A percentile compares a stretch with the other conserved stretches of the same genome.
phyloP scores from a whole-genome alignment of 2,797 vertebrate genomes.

The Myotis findleyi region DNA sequence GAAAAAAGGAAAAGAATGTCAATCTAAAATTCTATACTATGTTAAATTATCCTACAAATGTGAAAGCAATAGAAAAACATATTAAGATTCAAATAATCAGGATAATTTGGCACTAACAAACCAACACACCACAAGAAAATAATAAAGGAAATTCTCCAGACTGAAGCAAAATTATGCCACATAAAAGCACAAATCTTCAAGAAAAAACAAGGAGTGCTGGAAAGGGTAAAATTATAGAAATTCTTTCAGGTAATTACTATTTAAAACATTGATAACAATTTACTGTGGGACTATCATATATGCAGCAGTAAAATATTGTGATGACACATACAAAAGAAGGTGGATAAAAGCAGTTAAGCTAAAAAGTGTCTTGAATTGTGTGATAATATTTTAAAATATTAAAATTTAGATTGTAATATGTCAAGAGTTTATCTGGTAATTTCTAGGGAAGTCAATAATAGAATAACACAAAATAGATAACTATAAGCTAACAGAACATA shows the following conservation, averaged over 20 bases:
- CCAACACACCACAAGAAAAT: background rate
- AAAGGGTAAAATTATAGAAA: background rate
- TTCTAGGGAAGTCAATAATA: background rate
- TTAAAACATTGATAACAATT: background rate
- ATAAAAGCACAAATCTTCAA: background rate
- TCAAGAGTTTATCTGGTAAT: background rate
- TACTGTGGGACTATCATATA: background rate
- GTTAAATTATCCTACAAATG: background rate
- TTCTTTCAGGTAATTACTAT: background rate
- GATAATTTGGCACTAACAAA: background rate
- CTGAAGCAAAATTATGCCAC: background rate
- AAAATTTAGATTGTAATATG: background rate
- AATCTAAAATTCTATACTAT: background rate
- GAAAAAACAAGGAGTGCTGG: background rate
- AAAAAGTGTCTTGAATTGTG: background rate
- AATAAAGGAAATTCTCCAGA: background rate
- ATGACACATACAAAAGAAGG: fast-evolving
- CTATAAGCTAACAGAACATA: background rate
- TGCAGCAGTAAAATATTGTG: background rate
- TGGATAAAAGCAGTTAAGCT: background rate
- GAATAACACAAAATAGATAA: background rate
- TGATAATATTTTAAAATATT: background rate
- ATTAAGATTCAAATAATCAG: background rate
- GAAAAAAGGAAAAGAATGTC: background rate
- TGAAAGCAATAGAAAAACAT: background rate